A percentile compares a stretch with the other conserved stretches of the same genome.
Conservation (phyloP, 1,140 invertebrate species). For the Tyrophagus putrescentiae region DNA sequence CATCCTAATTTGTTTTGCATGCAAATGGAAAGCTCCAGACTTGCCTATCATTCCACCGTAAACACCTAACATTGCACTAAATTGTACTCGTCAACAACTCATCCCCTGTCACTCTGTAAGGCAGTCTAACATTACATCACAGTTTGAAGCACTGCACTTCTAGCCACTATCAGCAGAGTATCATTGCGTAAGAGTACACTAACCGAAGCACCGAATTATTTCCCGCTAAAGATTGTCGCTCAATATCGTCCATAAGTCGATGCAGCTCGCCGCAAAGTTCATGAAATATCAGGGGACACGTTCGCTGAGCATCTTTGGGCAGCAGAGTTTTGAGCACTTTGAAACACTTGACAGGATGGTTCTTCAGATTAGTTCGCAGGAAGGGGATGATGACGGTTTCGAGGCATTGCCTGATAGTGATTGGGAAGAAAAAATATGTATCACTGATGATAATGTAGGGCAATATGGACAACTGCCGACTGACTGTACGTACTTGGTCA, state of each 20-base stretch:
- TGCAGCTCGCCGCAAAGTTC: conserved; percentile 2
- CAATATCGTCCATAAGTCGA: not conserved
- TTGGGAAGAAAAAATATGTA: not conserved
- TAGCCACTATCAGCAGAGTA: not conserved
- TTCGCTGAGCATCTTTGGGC: not conserved
- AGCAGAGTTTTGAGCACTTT: conserved; percentile 7
- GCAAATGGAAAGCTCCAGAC: not conserved
- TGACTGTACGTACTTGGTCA: not conserved
- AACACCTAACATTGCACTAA: not conserved
- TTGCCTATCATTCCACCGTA: not conserved
- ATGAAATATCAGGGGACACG: not conserved
- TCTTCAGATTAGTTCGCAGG: not conserved
- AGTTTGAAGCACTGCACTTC: not conserved
- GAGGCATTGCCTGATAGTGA: not conserved
- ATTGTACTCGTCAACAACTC: not conserved
- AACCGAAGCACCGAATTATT: conserved; percentile 8
- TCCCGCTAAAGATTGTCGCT: not conserved
- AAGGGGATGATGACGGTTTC: not conserved
- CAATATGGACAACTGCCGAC: not conserved
- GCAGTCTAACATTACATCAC: not conserved
- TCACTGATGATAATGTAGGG: not conserved
- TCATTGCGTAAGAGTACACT: not conserved
- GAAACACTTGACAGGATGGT: conserved; percentile 1
- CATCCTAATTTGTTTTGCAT: too few relatives aligned
- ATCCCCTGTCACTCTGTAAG: not conserved